A percentile compares a stretch with the other conserved stretches of the same genome.
Evolutionary conservation across 2,888 invertebrate species (phyloP).

Genomic region (Phalera bucephala): DNA sequence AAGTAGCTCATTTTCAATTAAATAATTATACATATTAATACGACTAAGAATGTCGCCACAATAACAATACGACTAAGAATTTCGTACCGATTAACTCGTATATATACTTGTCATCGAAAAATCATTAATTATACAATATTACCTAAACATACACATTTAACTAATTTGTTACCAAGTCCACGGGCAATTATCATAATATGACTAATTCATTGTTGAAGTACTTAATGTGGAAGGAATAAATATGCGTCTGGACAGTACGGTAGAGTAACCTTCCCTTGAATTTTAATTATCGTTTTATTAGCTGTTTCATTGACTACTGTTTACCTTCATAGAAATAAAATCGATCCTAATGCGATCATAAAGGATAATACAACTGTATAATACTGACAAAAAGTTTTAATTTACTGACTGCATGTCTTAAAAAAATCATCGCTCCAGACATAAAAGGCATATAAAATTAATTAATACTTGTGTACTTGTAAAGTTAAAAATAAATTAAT

Average conservation of each 20-base stretch:
- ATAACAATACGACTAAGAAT: constrained; percentile 33
- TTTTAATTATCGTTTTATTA: background rate
- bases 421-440: too few species aligned
- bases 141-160: constrained; percentile 53
- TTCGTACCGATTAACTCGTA: constrained; percentile 32
- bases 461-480: too few species aligned
- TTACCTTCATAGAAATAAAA: too few species aligned
- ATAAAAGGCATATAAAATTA: too few species aligned
- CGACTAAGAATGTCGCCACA: too few species aligned
- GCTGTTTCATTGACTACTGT: too few species aligned
- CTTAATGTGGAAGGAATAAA: constrained; percentile 13
- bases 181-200: constrained; percentile 19
- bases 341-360: too few species aligned
- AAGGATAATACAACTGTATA: too few species aligned
- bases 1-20: constrained; percentile 13
- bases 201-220: constrained; percentile 22
- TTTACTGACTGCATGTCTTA: too few species aligned
- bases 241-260: background rate
- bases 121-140: constrained; percentile 54
- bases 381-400: too few species aligned
- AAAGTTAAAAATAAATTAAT: too few species aligned
- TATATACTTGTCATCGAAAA: constrained; percentile 50
- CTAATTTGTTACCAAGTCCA: constrained; percentile 41
- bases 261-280: background rate
- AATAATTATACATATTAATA: too few species aligned